Base-by-base conservation (phyloP, 2,113 vertebrate species). In the Sakesphorus luctuosus region DNA sequence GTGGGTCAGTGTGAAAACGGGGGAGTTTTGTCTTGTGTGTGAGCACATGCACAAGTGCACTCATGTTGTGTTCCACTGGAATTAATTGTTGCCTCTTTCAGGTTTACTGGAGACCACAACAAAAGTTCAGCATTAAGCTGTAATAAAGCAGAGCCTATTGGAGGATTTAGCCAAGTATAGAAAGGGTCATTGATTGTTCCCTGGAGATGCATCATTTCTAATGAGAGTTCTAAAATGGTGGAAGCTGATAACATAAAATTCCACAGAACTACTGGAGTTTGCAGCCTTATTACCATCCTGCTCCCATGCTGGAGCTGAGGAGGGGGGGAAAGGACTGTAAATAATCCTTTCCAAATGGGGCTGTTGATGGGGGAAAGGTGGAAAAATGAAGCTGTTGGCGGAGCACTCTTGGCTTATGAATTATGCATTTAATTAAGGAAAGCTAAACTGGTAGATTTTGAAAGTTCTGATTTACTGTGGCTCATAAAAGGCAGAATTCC, bases 401-500 rank as follows among this genome's bases (percentile, higher is more conserved):
- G 96, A 93, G 92, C 63, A 35, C 94, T 89, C 95, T 81, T 86
- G 75, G 87, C 79, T 98, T 97, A 97, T 98, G 97, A 97, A 98
- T 98, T 98, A 98, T 97, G 93, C 97, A 98, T 98, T 98, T 98
- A 98, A 98, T 98, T 98, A 98, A 97, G 95, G 94, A 87, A 96
- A 97, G 94, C 91, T 97, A 97, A 98, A 97, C 86, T 86, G 83
- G 72, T 88, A 59, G 91, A 71, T 83, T 97, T 96, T 89, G 75
- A 89, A 97, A 97, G 63, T 96, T 97, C 61, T 91, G 96, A 93
- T 97, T 97, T 98, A 92, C 82, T 82, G 80, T 67, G 65, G 62
- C 92, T 91, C 78, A 83, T 91, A 95, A 95, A 89, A 95, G 89
- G 53, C 10, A 79, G 69, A 72, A 63, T 97, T 96, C 81, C 87